Conservation (phyloP, 2,888 invertebrate genomes). For the Griposia aprilina region DNA sequence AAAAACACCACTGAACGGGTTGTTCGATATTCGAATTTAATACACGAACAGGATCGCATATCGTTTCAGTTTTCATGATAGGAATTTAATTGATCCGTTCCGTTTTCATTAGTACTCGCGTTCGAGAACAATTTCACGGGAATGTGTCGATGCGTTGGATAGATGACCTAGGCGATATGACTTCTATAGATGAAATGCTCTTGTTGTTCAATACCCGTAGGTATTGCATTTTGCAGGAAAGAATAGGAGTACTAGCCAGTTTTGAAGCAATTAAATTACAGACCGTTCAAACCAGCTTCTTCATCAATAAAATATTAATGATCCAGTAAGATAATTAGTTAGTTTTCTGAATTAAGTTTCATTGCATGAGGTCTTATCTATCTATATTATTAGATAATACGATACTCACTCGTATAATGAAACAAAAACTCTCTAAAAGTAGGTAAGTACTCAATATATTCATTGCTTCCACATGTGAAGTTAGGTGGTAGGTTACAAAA, state of each 20-base stretch:
- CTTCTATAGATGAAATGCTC: constrained; percentile 15
- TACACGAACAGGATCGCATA: constrained; percentile 29
- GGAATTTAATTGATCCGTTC: constrained; percentile 44
- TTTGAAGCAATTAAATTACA: neutral
- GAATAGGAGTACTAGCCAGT: neutral
- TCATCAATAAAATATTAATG: no score
- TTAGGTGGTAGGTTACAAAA: no score
- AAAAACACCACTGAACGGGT: neutral
- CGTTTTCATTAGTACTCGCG: constrained; percentile 40
- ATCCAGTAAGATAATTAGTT: no score
- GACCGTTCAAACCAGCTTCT: neutral
- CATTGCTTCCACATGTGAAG: no score
- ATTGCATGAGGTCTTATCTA: no score
- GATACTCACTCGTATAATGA: no score
- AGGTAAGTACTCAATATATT: no score
- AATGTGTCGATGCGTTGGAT: constrained; percentile 17
- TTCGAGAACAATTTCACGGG: constrained; percentile 28
- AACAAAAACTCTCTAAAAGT: no score
- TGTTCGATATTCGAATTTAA: constrained; percentile 32
- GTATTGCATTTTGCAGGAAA: neutral
- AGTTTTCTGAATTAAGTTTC: no score
- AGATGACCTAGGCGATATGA: neutral
- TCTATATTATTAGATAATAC: no score
- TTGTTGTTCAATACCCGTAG: no score
- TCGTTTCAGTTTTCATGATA: constrained; percentile 38